Evolutionary conservation across 2,113 vertebrate genomes (phyloP), one percentile per base, ranked within the genome.

Genomic region (Phrynosoma platyrhinos): DNA sequence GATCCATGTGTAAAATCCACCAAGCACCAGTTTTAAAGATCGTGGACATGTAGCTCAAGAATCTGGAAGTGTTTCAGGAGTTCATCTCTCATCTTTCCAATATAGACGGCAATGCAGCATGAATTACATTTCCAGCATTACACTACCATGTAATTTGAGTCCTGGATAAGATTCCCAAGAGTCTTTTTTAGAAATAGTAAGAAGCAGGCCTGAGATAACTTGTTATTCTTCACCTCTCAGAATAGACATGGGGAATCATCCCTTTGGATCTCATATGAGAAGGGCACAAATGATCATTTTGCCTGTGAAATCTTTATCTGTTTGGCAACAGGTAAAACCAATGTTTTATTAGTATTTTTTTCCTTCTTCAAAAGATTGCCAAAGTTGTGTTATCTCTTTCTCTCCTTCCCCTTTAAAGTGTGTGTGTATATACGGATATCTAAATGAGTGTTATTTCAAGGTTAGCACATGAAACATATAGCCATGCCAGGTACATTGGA

Each of bases 171-270:
- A 86, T 68, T 79, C 40, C 40, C 62, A 86, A 25, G 20, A 68
- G 30, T 23, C 42, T 6, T 62, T 78, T 86, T 53, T 18, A 79
- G 47, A 58, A 69, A 40, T 68, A 47, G 36, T 68, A 82, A 82
- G 62, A 66, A 78, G 42, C 58, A 78, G 10, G 8, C 40, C 58
- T 30, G 8, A 30, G 55, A 85, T 85, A 58, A 76, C 25, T 64
- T 84, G 9, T 64, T 85, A 68, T 86, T 79, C 75, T 86, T 86
- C 84, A 53, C 47, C 55, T 86, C 62, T 68, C 79, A 42, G 76
- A 79, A 79, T 68, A 86, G 84, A 78, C 13, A 52, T 52, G 30
- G 47, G 20, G 20, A 79, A 36, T 53, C 62, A 69, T 23, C 13
- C 12, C 12, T 36, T 20, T 86, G 64, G 42, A 32, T 53, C 40